Conservation (phyloP, 1,140 invertebrate genomes). For the Drosophila albomicans region DNA sequence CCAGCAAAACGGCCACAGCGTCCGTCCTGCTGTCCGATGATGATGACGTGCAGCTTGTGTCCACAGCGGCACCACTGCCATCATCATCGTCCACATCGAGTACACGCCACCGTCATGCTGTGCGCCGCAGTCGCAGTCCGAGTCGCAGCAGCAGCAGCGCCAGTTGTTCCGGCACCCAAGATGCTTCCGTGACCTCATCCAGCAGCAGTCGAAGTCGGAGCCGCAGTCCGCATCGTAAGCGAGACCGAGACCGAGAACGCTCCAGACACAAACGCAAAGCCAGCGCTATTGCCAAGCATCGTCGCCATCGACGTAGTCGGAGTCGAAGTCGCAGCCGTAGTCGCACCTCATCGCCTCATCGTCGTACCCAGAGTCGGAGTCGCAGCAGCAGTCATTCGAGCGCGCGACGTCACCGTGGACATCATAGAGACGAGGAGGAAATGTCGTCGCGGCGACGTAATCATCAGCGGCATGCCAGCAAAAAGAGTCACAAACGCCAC, state of each 20-base stretch:
- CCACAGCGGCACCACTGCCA: constrained; percentile 26
- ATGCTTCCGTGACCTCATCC: constrained; percentile 26
- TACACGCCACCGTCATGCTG: constrained; percentile 35
- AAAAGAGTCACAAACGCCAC: constrained; percentile 69
- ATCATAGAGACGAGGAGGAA: constrained; percentile 40
- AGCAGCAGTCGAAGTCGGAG: constrained; percentile 43
- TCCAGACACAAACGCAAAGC: constrained; percentile 41
- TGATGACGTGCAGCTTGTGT: constrained; percentile 74
- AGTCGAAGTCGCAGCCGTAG: constrained; percentile 17
- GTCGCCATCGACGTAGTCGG: constrained; percentile 18
- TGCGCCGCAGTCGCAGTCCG: constrained; percentile 40
- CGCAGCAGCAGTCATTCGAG: constrained; percentile 35
- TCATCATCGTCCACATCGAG: neutral
- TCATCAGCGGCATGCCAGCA: constrained; percentile 46
- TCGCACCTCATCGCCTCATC: constrained; percentile 24
- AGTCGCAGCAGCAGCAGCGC: constrained; percentile 38
- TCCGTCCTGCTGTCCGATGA: constrained; percentile 74
- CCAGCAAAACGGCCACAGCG: constrained; percentile 45
- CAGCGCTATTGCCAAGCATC: constrained; percentile 14
- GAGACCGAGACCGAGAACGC: neutral
- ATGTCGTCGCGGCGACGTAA: neutral
- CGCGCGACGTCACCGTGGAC: constrained; percentile 42
- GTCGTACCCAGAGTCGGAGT: constrained; percentile 37
- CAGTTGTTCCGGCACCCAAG: constrained; percentile 11
- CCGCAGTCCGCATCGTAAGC: constrained; percentile 38